phyloP scores from a whole-genome alignment of 23 tunicate species.

The Ascidia mentula region DNA sequence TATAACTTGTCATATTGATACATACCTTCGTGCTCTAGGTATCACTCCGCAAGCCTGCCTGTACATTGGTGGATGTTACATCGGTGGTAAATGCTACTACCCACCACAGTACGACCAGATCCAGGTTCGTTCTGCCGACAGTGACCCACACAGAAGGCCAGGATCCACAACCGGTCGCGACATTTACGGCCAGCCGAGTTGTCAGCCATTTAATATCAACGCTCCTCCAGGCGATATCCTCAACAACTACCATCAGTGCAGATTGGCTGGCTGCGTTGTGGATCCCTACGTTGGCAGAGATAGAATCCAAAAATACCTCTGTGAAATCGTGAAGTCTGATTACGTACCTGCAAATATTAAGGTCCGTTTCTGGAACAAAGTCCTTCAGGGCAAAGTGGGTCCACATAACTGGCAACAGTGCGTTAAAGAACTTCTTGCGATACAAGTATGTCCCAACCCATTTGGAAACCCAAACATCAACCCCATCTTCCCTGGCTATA shows the following conservation, averaged over 20 bases:
- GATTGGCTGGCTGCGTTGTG: constrained; percentile 8
- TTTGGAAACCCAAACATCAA: background rate
- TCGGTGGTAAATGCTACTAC: background rate
- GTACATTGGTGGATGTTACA: background rate
- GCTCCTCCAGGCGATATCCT: constrained; percentile 14
- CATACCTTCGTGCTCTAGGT: background rate
- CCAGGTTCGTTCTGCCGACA: background rate
- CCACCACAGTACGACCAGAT: background rate
- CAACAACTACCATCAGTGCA: constrained; percentile 23
- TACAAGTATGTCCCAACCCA: background rate
- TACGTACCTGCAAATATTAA: background rate
- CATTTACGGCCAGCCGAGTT: constrained; percentile 18
- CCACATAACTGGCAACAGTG: background rate
- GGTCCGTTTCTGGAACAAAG: background rate
- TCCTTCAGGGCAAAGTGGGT: background rate
- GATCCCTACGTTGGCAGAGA: background rate
- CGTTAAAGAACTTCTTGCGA: background rate
- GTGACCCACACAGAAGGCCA: background rate
- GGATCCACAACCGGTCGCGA: background rate
- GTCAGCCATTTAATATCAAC: constrained; percentile 20
- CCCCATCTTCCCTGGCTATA: background rate
- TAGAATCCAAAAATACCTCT: background rate
- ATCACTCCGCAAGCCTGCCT: background rate
- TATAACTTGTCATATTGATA: too few relatives aligned
- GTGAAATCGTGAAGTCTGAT: background rate